phyloP scores from a whole-genome alignment of 2,888 invertebrate genomes.

The Desoria tigrina region DNA sequence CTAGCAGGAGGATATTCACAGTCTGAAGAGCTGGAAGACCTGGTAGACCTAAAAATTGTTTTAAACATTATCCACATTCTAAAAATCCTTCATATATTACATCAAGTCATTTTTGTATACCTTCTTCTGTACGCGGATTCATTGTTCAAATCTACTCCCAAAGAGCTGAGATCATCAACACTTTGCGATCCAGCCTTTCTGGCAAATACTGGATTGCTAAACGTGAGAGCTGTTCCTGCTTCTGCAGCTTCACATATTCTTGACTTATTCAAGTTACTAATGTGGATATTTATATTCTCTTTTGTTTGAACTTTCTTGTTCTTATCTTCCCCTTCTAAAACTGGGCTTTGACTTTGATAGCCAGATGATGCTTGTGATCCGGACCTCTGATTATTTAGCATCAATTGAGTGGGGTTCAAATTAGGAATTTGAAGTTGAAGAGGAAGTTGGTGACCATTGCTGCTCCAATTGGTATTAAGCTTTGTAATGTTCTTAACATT shows the following conservation, averaged over 20 bases:
- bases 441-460: slow-evolving; percentile 22
- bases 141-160: slow-evolving; percentile 45
- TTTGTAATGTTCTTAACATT: slow-evolving; percentile 53
- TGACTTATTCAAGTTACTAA: slow-evolving; percentile 28
- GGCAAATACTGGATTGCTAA: slow-evolving; percentile 47
- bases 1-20: slow-evolving; percentile 48
- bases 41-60: slow-evolving; percentile 35
- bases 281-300: slow-evolving; percentile 41
- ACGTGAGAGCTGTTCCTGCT: slow-evolving; percentile 32
- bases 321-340: slow-evolving; percentile 50
- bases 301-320: slow-evolving; percentile 36
- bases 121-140: slow-evolving; percentile 41
- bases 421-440: slow-evolving; percentile 44
- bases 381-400: slow-evolving; percentile 39
- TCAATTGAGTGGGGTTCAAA: slow-evolving; percentile 18
- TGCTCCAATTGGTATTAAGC: slow-evolving; percentile 43
- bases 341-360: slow-evolving; percentile 53
- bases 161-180: slow-evolving; percentile 51
- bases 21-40: slow-evolving; percentile 52
- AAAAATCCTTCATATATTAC: too few relatives aligned
- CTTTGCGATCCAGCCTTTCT: slow-evolving; percentile 50
- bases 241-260: slow-evolving; percentile 30
- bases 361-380: slow-evolving; percentile 52
- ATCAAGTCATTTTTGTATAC: too few relatives aligned
- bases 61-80: neutral